Evolutionary conservation across 2,797 vertebrate genomes (phyloP).

Genomic region (Pachyuromys duprasi): DNA sequence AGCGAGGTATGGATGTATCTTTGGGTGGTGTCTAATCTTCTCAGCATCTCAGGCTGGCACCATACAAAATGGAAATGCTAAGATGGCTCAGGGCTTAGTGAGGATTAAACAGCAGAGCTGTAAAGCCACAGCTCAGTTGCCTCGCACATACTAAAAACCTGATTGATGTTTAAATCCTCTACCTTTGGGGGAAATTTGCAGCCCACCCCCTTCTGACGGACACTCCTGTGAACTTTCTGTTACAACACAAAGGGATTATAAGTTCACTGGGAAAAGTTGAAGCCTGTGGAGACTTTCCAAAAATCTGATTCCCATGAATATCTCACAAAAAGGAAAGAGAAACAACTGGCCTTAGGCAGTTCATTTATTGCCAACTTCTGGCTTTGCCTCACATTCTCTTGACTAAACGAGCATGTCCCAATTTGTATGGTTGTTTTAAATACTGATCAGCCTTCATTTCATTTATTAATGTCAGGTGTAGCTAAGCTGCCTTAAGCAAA

Average conservation of each 20-base stretch:
- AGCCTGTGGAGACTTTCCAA: neutral
- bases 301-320: neutral
- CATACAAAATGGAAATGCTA: neutral
- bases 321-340: slow-evolving; percentile 31
- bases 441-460: slow-evolving; percentile 11
- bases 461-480: slow-evolving; percentile 70
- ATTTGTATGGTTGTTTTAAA: slow-evolving; percentile 56
- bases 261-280: neutral
- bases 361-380: slow-evolving; percentile 17
- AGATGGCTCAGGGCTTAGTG: neutral
- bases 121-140: neutral
- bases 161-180: neutral
- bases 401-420: slow-evolving; percentile 32
- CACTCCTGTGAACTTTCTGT: neutral
- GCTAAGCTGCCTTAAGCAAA: slow-evolving; percentile 31
- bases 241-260: neutral
- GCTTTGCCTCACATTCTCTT: slow-evolving; percentile 21
- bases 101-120: neutral
- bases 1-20: neutral
- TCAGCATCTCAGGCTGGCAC: neutral
- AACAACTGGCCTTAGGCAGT: neutral
- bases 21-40: neutral
- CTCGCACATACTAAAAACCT: neutral
- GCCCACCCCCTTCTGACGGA: fast-evolving
- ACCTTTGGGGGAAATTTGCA: neutral